Percentiles rank a stretch among this genome's conserved stretches.
Conservation (phyloP, 2,888 invertebrate genomes). For the Oscheius onirici region DNA sequence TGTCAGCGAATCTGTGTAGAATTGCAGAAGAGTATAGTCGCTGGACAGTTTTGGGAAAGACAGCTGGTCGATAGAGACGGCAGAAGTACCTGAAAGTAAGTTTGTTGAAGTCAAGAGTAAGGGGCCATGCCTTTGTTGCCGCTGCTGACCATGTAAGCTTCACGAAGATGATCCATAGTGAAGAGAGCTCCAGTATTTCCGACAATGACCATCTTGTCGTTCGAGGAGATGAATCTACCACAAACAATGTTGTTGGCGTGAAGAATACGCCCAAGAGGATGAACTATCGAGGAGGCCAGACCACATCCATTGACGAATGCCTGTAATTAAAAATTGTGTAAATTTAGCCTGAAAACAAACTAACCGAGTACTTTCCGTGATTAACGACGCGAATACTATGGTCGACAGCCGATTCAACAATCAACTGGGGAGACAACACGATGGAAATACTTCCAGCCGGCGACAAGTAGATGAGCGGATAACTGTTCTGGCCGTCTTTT, state of each 20-base stretch:
- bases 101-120: neutral
- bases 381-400: constrained; percentile 73
- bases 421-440: constrained; percentile 71
- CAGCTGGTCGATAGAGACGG: constrained; percentile 71
- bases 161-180: constrained; percentile 55
- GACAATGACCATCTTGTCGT: constrained; percentile 63
- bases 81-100: constrained; percentile 65
- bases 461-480: constrained; percentile 72
- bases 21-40: constrained; percentile 70
- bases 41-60: constrained; percentile 70
- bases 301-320: constrained; percentile 72
- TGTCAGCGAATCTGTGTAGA: constrained; percentile 60
- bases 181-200: constrained; percentile 69
- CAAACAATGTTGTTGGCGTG: constrained; percentile 73
- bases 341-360: too few species aligned
- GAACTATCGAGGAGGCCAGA: constrained; percentile 71
- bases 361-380: constrained; percentile 70
- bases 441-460: constrained; percentile 73
- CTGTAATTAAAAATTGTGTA: too few species aligned
- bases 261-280: constrained; percentile 72
- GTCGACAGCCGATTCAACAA: constrained; percentile 73
- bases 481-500: constrained; percentile 36
- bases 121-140: constrained; percentile 27
- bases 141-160: constrained; percentile 57
- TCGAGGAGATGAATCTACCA: constrained; percentile 64